Evolutionary conservation across 2,888 invertebrate genomes (phyloP).

Genomic region (Lepidonotus clava): DNA sequence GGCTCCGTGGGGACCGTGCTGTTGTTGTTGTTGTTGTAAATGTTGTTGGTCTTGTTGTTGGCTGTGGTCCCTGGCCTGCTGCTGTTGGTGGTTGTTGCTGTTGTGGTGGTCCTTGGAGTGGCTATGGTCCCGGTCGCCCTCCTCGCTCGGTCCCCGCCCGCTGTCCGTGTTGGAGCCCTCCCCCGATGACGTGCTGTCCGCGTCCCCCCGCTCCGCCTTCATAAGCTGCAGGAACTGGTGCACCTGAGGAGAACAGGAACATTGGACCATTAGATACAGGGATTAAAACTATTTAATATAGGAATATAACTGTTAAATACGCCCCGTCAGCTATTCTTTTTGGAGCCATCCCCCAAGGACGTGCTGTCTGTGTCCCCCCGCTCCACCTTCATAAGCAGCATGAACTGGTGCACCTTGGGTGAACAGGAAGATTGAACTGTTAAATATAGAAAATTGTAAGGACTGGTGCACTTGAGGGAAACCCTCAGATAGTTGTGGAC

Average conservation of each 20-base stretch:
- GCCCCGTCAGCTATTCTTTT: too few relatives aligned
- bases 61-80: not conserved
- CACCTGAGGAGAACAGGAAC: slow-evolving; percentile 18
- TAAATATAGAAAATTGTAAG: too few relatives aligned
- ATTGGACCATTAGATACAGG: too few relatives aligned
- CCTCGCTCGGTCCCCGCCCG: slow-evolving; percentile 55
- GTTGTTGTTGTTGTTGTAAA: not conserved
- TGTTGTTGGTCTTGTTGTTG: not conserved
- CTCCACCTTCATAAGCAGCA: too few relatives aligned
- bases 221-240: slow-evolving; percentile 44
- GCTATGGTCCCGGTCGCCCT: slow-evolving; percentile 51
- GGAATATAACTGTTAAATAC: too few relatives aligned
- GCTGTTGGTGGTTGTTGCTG: not conserved
- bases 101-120: slow-evolving; percentile 31
- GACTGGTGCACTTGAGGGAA: too few relatives aligned
- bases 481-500: too few relatives aligned
- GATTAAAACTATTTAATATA: too few relatives aligned
- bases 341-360: too few relatives aligned
- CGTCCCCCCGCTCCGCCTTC: slow-evolving; percentile 50
- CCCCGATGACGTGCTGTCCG: slow-evolving; percentile 54
- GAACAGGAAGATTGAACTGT: too few relatives aligned
- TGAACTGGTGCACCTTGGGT: too few relatives aligned
- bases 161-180: slow-evolving; percentile 56
- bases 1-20: slow-evolving; percentile 39
- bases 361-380: too few relatives aligned